These are phyloP conservation scores for Drosophila leonis DNA, from an alignment of 2,888 invertebrate species.

Conservation along the genomic window DNA sequence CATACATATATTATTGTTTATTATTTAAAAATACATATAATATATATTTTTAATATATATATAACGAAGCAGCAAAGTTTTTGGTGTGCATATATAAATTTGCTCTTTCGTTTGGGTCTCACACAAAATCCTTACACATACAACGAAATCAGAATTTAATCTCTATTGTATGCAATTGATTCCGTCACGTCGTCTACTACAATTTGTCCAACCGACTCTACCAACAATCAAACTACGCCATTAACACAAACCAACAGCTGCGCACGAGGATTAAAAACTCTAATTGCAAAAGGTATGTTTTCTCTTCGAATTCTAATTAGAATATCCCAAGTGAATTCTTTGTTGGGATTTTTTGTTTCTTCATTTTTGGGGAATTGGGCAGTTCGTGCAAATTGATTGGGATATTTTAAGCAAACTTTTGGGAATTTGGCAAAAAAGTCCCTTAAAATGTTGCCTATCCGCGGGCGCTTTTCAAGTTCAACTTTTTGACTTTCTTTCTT, in stretches of 20 bases:
- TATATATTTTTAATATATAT: background rate
- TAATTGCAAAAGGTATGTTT: conserved; percentile 48
- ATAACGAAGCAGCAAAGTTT: conserved; percentile 21
- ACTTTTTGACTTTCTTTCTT: conserved; percentile 35
- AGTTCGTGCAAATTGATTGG: background rate
- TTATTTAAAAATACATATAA: conserved; percentile 17
- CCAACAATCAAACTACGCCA: conserved; percentile 37
- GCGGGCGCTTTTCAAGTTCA: conserved; percentile 50
- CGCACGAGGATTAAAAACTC: conserved; percentile 42
- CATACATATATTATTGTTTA: conserved; percentile 34
- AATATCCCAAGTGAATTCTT: background rate
- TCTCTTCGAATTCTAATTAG: background rate
- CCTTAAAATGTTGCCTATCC: conserved; percentile 43
- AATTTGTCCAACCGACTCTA: conserved; percentile 74
- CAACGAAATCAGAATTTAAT: conserved; percentile 28
- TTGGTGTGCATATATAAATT: conserved; percentile 17
- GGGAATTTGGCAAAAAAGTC: background rate
- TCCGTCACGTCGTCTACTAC: conserved; percentile 82
- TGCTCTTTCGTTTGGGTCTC: conserved; percentile 36
- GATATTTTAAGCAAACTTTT: background rate
- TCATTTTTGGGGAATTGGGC: too few species aligned
- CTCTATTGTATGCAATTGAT: conserved; percentile 74
- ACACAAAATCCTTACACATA: conserved; percentile 31
- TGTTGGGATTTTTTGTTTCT: background rate
- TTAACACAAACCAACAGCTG: conserved; percentile 20